These are phyloP conservation scores for Hydractinia symbiolongicarpus DNA, from an alignment of 30 jellyfish, hydroid and myxozoan genomes.

Conservation along the genomic window DNA sequence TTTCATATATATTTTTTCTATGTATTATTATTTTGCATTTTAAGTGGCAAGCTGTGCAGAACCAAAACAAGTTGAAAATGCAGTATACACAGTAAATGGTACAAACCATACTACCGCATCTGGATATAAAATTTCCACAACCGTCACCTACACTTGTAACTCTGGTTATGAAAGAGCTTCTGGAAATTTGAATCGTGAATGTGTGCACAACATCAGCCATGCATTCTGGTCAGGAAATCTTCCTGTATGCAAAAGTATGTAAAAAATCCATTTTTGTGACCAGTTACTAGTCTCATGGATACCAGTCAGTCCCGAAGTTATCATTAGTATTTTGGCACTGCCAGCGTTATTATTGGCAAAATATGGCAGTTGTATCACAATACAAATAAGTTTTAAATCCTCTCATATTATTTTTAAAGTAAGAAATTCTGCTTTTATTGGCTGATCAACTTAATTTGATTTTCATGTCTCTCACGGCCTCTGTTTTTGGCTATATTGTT, in stretches of 20 bases:
- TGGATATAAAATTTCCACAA: conserved; percentile 23
- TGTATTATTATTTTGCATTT: conserved; percentile 7
- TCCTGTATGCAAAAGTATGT: conserved; percentile 66
- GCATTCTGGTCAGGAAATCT: conserved; percentile 70
- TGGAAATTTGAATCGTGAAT: conserved; percentile 44
- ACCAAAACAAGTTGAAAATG: conserved; percentile 39
- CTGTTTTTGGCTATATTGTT: too few species aligned
- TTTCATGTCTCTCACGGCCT: too few species aligned
- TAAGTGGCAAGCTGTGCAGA: conserved; percentile 56
- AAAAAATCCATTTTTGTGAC: neutral
- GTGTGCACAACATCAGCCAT: conserved; percentile 49
- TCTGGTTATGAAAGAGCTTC: conserved; percentile 32
- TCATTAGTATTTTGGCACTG: too few species aligned
- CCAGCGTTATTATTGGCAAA: too few species aligned
- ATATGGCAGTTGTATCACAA: too few species aligned
- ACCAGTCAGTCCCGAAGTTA: too few species aligned
- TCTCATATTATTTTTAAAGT: too few species aligned
- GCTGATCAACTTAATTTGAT: too few species aligned
- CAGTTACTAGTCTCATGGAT: too few species aligned
- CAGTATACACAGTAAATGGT: conserved; percentile 27
- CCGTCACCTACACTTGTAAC: conserved; percentile 36
- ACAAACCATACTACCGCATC: conserved; percentile 6
- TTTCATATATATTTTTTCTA: neutral
- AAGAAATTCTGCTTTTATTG: too few species aligned
- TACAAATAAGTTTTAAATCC: too few species aligned